A percentile compares a stretch with the other conserved stretches of the same genome.
Conservation (phyloP, 2,113 vertebrate genomes). For the Antennarius striatus region DNA sequence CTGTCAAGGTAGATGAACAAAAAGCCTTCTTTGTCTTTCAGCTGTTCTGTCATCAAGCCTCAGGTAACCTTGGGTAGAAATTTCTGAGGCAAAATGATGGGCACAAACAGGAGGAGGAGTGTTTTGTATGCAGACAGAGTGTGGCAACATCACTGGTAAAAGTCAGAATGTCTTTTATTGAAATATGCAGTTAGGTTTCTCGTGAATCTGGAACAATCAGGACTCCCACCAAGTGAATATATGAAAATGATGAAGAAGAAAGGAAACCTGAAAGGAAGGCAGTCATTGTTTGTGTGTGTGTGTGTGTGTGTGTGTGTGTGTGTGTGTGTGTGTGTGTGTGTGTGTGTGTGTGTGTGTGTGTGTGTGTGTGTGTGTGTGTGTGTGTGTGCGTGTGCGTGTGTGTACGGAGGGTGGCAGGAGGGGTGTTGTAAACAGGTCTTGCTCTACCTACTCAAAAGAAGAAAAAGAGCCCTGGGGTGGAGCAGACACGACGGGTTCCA, state of each 20-base stretch:
- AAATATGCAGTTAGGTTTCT: background rate
- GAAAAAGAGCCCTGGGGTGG: slow-evolving; percentile 69
- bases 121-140: slow-evolving; percentile 2
- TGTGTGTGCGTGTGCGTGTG: background rate
- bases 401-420: slow-evolving; percentile 13
- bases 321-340: background rate
- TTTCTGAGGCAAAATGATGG: slow-evolving; percentile 19
- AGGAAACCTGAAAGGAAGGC: background rate
- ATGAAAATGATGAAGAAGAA: slow-evolving; percentile 2
- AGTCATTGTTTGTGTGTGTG: background rate
- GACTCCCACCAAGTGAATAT: background rate
- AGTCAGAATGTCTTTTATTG: slow-evolving; percentile 11
- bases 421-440: slow-evolving; percentile 63
- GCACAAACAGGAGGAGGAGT: slow-evolving; percentile 8
- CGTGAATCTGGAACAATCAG: slow-evolving; percentile 5
- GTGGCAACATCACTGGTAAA: background rate
- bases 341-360: slow-evolving; percentile 6
- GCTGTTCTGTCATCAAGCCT: slow-evolving; percentile 26
- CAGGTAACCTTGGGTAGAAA: slow-evolving; percentile 46
- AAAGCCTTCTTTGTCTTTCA: slow-evolving; percentile 3
- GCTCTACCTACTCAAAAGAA: slow-evolving; percentile 66
- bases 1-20: slow-evolving; percentile 26
- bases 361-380: background rate
- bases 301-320: slow-evolving; percentile 7
- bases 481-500: slow-evolving; percentile 70